These are phyloP conservation scores for Enteromius paludinosus DNA, from an alignment of 2,797 vertebrate genomes.

Conservation along the genomic window DNA sequence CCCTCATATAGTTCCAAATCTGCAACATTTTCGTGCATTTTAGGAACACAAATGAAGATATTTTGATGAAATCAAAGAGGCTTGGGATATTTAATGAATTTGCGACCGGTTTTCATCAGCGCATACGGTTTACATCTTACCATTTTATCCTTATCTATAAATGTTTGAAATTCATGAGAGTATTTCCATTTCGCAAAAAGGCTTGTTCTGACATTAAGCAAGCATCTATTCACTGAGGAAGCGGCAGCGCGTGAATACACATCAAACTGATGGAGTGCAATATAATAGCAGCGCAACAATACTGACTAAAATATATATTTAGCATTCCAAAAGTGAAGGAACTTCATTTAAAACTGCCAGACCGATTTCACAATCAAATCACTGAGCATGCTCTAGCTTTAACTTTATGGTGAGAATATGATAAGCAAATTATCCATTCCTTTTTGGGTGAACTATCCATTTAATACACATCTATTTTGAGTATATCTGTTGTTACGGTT, in stretches of 20 bases:
- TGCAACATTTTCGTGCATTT: neutral
- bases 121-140: neutral
- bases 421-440: neutral
- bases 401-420: neutral
- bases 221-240: neutral
- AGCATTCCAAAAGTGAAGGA: neutral
- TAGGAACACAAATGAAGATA: neutral
- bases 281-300: neutral
- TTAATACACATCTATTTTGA: neutral
- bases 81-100: neutral
- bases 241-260: neutral
- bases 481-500: neutral
- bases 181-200: neutral
- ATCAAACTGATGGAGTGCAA: neutral
- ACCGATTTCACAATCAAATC: neutral
- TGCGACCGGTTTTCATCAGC: neutral
- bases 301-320: neutral
- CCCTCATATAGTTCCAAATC: neutral
- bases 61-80: neutral
- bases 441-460: neutral
- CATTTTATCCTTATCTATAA: neutral
- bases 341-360: neutral
- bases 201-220: neutral
- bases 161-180: neutral
- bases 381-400: neutral